These are phyloP conservation scores for Cepaea hortensis DNA, from an alignment of 2,888 invertebrate genomes.

Conservation along the genomic window DNA sequence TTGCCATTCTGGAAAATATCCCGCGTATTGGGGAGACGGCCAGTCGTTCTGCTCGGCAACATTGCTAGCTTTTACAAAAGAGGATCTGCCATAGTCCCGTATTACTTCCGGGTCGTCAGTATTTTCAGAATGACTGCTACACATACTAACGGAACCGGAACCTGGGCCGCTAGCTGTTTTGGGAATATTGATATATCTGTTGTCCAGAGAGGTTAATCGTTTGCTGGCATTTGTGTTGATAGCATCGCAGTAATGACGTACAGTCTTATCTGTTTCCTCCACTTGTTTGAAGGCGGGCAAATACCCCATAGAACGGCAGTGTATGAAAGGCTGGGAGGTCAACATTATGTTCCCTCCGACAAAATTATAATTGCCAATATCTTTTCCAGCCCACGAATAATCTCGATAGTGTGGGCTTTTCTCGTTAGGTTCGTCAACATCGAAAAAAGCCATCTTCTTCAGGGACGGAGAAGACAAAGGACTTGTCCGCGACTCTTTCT, in stretches of 20 bases:
- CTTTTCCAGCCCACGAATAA: not conserved
- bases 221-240: not conserved
- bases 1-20: not conserved
- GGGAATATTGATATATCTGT: not conserved
- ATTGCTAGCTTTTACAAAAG: too few species aligned
- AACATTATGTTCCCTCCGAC: not conserved
- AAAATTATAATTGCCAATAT: not conserved
- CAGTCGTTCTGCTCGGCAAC: not conserved
- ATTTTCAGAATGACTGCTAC: too few species aligned
- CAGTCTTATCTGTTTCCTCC: not conserved
- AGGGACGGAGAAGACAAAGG: not conserved
- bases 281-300: not conserved
- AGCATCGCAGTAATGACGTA: constrained; percentile 32
- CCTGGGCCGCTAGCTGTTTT: not conserved
- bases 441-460: too few species aligned
- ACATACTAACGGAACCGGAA: not conserved
- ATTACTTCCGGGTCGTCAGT: too few species aligned
- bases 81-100: too few species aligned
- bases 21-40: not conserved
- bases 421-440: not conserved
- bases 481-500: not conserved
- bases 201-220: not conserved
- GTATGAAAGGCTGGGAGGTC: not conserved
- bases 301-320: too few species aligned
- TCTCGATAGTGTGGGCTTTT: not conserved